phyloP scores from a whole-genome alignment of 2,888 invertebrate genomes.

The Drosophila mayaguana region DNA sequence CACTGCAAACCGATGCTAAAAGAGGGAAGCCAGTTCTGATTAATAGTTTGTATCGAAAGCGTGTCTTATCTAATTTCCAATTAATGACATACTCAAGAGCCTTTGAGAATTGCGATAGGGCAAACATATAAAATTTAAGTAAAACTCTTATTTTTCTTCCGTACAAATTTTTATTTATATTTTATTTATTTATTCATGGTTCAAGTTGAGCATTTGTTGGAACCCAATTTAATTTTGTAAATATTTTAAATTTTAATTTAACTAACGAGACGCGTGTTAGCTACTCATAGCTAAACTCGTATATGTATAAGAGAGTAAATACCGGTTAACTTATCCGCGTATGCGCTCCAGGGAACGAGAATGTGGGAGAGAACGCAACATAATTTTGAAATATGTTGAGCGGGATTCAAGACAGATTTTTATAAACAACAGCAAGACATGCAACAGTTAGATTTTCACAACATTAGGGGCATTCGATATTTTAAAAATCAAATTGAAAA shows the following conservation, averaged over 20 bases:
- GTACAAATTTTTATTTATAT: neutral
- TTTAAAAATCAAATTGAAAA: neutral
- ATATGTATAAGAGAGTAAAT: constrained; percentile 27
- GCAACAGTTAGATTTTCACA: constrained; percentile 58
- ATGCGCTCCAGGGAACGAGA: constrained; percentile 21
- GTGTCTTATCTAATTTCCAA: constrained; percentile 46
- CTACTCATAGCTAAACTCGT: constrained; percentile 1
- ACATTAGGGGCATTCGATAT: constrained; percentile 4
- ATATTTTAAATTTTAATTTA: constrained; percentile 1
- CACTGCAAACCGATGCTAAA: neutral
- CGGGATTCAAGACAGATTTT: neutral
- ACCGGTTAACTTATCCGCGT: constrained; percentile 59
- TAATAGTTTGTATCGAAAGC: neutral
- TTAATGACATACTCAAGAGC: neutral
- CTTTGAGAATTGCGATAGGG: neutral
- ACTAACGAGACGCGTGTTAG: neutral
- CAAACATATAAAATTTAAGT: neutral
- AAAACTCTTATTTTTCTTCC: too few relatives aligned
- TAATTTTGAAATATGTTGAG: constrained; percentile 1
- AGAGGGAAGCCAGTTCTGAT: neutral
- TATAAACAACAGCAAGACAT: constrained; percentile 60
- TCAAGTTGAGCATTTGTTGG: accelerated
- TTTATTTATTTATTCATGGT: neutral
- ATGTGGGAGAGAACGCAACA: constrained; percentile 10
- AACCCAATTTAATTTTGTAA: neutral